Conservation (phyloP, 1,140 invertebrate genomes). For the honey bee (Apis mellifera) region Amel_HAv3.1 CM009934.2:7160001-7160500, state of each 20-base stretch:
- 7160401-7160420: background rate
- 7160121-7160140: constrained; percentile 23
- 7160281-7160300: constrained; percentile 53
- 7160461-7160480: background rate
- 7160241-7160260: background rate
- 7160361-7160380: background rate
- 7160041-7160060: background rate
- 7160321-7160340: background rate
- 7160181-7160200: constrained; percentile 41
- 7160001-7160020: constrained; percentile 41
- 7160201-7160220: constrained; percentile 50
- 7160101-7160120: constrained; percentile 23
- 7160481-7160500: constrained; percentile 28
- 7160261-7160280: constrained; percentile 41
- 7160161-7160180: constrained; percentile 53
- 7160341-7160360: background rate
- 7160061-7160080: constrained; percentile 23
- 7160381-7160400: constrained; percentile 28
- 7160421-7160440: background rate
- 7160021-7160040: fast-evolving
- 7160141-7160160: constrained; percentile 54
- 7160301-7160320: constrained; percentile 33
- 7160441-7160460: constrained; percentile 19
- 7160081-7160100: constrained; percentile 13
- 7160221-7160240: background rate